A percentile compares a stretch with the other conserved stretches of the same genome.
phyloP scores from a whole-genome alignment of 1,140 invertebrate genomes.

The Sinella curviseta region DNA sequence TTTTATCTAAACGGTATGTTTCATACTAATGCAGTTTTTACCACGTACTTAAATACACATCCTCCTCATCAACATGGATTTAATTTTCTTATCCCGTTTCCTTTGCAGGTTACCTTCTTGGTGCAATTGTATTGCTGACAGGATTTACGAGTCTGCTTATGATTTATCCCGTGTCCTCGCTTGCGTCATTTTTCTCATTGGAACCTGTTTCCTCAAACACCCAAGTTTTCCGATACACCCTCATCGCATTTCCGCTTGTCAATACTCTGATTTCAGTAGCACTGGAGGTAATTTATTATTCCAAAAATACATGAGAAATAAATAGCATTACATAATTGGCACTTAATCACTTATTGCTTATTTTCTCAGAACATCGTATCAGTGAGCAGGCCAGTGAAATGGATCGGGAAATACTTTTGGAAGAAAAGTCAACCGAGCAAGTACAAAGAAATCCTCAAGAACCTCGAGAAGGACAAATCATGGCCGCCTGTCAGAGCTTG shows the following conservation, averaged over 20 bases:
- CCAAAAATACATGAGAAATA: neutral
- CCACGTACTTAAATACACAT: neutral
- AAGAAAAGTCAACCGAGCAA: slow-evolving; percentile 35
- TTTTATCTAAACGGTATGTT: slow-evolving; percentile 62
- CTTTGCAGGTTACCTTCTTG: slow-evolving; percentile 48
- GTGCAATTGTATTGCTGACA: slow-evolving; percentile 49
- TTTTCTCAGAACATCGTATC: slow-evolving; percentile 32
- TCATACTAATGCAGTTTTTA: neutral
- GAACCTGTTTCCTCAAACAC: slow-evolving; percentile 13
- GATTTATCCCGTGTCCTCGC: slow-evolving; percentile 50
- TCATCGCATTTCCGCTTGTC: slow-evolving; percentile 35
- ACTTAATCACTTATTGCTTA: neutral
- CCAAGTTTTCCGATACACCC: slow-evolving; percentile 31
- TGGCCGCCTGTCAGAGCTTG: slow-evolving; percentile 44
- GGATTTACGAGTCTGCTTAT: slow-evolving; percentile 49
- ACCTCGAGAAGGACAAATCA: slow-evolving; percentile 38
- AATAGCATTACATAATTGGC: neutral
- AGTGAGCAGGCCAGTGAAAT: slow-evolving; percentile 28
- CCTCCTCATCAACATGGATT: no score
- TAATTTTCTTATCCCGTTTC: slow-evolving; percentile 15
- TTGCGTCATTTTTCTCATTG: slow-evolving; percentile 31
- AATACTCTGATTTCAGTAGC: neutral
- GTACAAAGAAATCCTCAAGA: slow-evolving; percentile 45
- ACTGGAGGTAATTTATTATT: neutral
- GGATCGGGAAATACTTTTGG: slow-evolving; percentile 19